phyloP scores from a whole-genome alignment of 1,140 invertebrate genomes.

The Zaprionus camerounensis region DNA sequence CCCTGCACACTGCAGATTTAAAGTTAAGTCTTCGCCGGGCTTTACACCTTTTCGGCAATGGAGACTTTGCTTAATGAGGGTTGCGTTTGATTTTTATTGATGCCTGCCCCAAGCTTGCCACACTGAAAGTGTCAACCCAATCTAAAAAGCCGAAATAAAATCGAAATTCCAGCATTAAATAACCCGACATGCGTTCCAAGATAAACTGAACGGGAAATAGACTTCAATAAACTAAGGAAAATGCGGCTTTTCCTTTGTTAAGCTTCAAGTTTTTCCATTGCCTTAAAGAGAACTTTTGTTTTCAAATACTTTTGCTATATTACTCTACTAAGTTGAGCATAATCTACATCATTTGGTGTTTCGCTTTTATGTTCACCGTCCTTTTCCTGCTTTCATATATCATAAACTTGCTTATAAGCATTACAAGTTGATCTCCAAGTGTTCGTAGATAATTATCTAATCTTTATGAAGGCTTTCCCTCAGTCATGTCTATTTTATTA shows the following conservation, averaged over 20 bases:
- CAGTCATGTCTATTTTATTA: not conserved
- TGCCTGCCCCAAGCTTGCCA: constrained; percentile 4
- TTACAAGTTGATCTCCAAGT: not conserved
- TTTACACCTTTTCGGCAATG: constrained; percentile 36
- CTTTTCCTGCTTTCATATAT: not conserved
- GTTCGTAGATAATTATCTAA: not conserved
- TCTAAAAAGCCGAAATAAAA: constrained; percentile 20
- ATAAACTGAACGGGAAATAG: not conserved
- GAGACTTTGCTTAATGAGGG: constrained; percentile 44
- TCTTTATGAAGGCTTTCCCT: not conserved
- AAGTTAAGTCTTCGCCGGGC: constrained; percentile 31
- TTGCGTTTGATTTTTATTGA: constrained; percentile 46
- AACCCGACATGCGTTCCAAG: constrained; percentile 3
- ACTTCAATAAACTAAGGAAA: constrained; percentile 4
- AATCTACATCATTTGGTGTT: not conserved
- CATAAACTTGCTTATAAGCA: not conserved
- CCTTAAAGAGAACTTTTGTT: not conserved
- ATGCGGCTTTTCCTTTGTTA: not conserved
- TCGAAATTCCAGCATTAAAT: constrained; percentile 20
- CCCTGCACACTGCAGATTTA: constrained; percentile 39
- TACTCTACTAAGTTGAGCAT: not conserved
- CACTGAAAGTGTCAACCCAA: constrained; percentile 34
- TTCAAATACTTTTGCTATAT: not conserved
- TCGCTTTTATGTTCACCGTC: not conserved
- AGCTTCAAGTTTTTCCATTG: not conserved